Percentiles rank a stretch among this genome's conserved stretches.
Conservation (phyloP, 1,140 invertebrate species). For the Diprion similis region DNA sequence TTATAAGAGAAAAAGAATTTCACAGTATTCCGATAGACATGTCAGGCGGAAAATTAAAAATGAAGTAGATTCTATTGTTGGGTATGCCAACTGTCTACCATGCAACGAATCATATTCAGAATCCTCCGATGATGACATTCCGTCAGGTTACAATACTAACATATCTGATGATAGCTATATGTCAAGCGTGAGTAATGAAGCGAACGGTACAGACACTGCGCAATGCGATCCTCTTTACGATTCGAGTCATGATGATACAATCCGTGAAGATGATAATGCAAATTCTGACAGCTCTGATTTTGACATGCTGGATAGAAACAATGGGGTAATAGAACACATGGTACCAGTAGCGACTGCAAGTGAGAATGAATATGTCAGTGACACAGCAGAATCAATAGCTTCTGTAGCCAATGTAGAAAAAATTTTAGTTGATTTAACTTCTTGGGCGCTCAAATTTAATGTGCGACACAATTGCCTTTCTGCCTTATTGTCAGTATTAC, state of each 20-base stretch:
- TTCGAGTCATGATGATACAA: not conserved
- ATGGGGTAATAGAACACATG: not conserved
- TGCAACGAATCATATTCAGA: not conserved
- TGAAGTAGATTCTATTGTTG: not conserved
- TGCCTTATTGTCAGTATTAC: conserved; percentile 8
- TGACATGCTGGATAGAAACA: not conserved
- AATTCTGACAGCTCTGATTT: conserved; percentile 1
- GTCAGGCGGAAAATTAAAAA: not conserved
- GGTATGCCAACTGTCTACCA: not conserved
- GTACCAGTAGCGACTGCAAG: not conserved
- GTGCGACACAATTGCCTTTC: conserved; percentile 4
- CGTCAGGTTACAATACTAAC: not conserved
- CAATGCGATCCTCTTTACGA: not conserved
- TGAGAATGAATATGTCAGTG: not conserved
- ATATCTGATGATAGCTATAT: not conserved
- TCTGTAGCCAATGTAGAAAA: not conserved
- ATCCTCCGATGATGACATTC: not conserved
- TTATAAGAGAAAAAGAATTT: not conserved
- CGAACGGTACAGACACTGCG: not conserved
- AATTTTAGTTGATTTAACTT: conserved; percentile 4
- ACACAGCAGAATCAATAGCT: not conserved
- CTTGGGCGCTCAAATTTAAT: conserved; percentile 15
- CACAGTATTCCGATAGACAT: not conserved
- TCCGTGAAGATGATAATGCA: not conserved
- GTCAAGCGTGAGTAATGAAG: not conserved